A percentile compares a stretch with the other conserved stretches of the same genome.
Conservation (phyloP, 2,113 vertebrate genomes). For the Diadophis punctatus region DNA sequence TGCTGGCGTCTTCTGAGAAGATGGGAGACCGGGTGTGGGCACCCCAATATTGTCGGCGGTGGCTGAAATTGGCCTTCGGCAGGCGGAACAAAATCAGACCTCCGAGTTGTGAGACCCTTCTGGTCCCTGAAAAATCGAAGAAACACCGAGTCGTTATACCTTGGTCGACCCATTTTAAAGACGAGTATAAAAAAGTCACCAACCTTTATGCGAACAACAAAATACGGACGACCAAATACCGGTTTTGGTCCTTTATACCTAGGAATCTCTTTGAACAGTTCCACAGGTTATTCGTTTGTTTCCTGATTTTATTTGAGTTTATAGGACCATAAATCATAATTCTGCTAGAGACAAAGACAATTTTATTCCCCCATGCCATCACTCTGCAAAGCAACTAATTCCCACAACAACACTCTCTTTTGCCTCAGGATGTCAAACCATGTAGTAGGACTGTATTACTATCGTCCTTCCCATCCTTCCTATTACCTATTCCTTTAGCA, state of each 20-base stretch:
- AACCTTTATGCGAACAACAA: constrained; percentile 80
- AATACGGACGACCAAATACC: constrained; percentile 95
- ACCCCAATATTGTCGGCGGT: constrained; percentile 72
- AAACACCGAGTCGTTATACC: constrained; percentile 81
- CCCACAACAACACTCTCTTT: neutral
- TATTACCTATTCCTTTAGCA: neutral
- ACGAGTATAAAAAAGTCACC: constrained; percentile 75
- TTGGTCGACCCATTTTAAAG: constrained; percentile 69
- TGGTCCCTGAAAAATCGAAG: constrained; percentile 43
- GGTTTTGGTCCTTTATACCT: constrained; percentile 86
- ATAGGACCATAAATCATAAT: neutral
- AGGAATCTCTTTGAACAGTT: constrained; percentile 97
- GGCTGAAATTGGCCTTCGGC: constrained; percentile 51
- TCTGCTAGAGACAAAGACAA: neutral
- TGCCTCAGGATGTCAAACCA: neutral
- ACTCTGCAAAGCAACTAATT: neutral
- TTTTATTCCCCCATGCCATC: neutral
- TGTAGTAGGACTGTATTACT: neutral
- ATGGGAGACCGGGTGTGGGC: constrained; percentile 75
- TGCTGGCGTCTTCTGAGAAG: neutral
- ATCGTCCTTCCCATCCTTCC: neutral
- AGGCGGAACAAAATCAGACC: constrained; percentile 45
- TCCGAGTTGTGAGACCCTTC: constrained; percentile 32
- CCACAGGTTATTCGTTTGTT: constrained; percentile 76
- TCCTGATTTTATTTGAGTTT: neutral